Conservation (phyloP, 2,797 vertebrate species). For the Eutrigla gurnardus region DNA sequence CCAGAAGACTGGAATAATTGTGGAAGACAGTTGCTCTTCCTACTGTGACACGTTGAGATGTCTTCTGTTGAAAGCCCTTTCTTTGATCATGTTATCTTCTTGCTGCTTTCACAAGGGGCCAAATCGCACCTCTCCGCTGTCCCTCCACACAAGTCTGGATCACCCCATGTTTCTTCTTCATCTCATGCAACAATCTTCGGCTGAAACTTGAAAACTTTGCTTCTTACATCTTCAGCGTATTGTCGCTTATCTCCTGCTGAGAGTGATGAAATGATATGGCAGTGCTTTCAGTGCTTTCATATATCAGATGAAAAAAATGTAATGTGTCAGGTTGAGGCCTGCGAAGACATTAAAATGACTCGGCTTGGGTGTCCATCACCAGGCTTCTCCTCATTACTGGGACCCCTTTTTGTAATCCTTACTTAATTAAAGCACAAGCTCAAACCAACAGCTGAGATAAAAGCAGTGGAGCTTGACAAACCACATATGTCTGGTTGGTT, state of each 20-base stretch:
- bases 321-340: neutral
- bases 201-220: conserved; percentile 9
- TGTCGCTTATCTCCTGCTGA: conserved; percentile 47
- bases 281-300: conserved; percentile 27
- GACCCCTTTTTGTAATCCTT: conserved; percentile 41
- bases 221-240: conserved; percentile 16
- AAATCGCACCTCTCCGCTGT: neutral
- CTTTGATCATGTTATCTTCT: neutral
- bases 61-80: neutral
- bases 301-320: conserved; percentile 1
- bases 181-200: conserved; percentile 17
- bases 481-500: conserved; percentile 22
- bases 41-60: neutral
- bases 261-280: conserved; percentile 60
- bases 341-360: conserved; percentile 9
- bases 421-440: conserved; percentile 40
- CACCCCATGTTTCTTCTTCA: conserved; percentile 5
- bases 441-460: conserved; percentile 36
- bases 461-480: conserved; percentile 45
- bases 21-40: neutral
- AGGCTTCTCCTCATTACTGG: conserved; percentile 22
- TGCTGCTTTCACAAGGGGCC: neutral
- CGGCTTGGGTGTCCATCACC: conserved; percentile 32
- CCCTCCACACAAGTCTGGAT: conserved; percentile 9
- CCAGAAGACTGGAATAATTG: no score